Evolutionary conservation across 2,888 invertebrate species (phyloP), one percentile per base, ranked within the genome.

Genomic region (Plebejus argus): DNA sequence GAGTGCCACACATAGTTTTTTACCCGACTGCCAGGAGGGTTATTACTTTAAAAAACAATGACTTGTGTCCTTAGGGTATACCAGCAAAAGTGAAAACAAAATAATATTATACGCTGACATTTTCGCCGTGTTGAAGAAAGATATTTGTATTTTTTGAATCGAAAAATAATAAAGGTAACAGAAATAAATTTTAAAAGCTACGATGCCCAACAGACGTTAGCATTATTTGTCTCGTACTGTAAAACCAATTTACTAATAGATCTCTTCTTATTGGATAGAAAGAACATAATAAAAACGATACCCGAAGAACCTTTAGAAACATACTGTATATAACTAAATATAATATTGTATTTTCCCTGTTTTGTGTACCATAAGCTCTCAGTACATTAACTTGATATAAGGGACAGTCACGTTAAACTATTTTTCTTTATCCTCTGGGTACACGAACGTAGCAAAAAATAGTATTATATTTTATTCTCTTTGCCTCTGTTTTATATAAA

Each of bases 361-460:
- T 10, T 66, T 61, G 23, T 66, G 66, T 28, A 66, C 28, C 66
- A 66, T 66, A 66, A 66, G 23, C 12, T 66, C 28, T 66, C 66
- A 28, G 28, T 66, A 66, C 66, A 66, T 66, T 66, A 66, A 66
- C 28, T 66, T 28, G 28, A 28, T 66, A 28, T 66, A 66, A 66
- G 66, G 66, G 66, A 28, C 28, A 15, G 66, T 66, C 66, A 66
- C 66, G 66, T 28, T 33, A 66, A 66, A 66, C 66, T 66, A 18
- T 66, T 66, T 66, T 33, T 66, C 66, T 66, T 23, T 23, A 61
- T 61, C 66, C 28, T 28, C 15, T 0, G 12, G 23, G 58, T 20
- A 61, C 23, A 33, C 66, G 20, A 10, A 6, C 23, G 28, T 0
- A 15, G 12, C 28, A 66, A 33, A 18, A 33, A 66, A 66, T 33